These are phyloP conservation scores for Accipiter virgatus DNA, from an alignment of 2,113 vertebrate species.

Conservation along the genomic window DNA sequence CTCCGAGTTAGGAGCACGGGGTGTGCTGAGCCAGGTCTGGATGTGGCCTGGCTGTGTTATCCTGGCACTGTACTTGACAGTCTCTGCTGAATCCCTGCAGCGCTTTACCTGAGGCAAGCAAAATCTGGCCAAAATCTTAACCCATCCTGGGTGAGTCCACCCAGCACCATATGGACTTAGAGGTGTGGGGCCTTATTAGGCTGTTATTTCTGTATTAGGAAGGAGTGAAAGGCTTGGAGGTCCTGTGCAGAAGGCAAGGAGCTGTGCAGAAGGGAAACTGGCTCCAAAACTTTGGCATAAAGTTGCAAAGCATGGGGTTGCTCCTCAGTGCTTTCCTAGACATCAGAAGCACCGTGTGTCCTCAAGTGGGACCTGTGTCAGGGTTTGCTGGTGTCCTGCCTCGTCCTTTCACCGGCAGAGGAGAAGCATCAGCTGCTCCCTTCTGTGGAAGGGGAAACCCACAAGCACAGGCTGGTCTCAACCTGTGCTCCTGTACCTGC, in stretches of 20 bases:
- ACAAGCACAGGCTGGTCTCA: not conserved
- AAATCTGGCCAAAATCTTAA: not conserved
- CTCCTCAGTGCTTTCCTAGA: not conserved
- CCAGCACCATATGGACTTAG: not conserved
- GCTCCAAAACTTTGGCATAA: not conserved
- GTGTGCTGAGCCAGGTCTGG: not conserved
- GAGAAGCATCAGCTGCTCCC: not conserved
- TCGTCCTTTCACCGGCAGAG: not conserved
- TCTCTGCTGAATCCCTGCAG: not conserved
- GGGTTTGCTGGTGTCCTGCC: not conserved
- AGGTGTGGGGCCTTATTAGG: not conserved
- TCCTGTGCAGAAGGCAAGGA: not conserved
- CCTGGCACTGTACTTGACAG: not conserved
- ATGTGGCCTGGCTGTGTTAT: not conserved
- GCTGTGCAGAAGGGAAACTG: not conserved
- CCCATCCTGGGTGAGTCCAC: not conserved
- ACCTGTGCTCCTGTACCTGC: not conserved
- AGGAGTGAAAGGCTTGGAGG: not conserved
- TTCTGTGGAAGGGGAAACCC: not conserved
- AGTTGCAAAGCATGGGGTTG: not conserved
- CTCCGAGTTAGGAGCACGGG: not conserved
- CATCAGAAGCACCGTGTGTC: rapidly evolving
- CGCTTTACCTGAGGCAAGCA: not conserved
- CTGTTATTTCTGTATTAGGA: not conserved
- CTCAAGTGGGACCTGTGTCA: not conserved